Conservation (phyloP, 2,113 vertebrate species). For the Nothoprocta perdicaria region DNA sequence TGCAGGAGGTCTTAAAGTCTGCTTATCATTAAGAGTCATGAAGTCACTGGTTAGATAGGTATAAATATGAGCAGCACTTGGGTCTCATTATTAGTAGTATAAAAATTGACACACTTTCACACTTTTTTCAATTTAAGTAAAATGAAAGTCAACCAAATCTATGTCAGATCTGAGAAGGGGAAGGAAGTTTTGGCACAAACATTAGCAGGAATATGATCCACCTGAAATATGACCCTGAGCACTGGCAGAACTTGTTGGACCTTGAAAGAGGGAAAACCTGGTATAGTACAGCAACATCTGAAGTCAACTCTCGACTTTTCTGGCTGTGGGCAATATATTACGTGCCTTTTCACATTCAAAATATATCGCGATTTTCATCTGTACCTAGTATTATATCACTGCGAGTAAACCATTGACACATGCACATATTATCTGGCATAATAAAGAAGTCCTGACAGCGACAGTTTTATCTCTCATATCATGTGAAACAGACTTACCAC, state of each 20-base stretch:
- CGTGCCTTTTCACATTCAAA: rapidly evolving
- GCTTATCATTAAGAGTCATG: not conserved
- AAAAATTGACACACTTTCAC: not conserved
- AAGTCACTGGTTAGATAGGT: not conserved
- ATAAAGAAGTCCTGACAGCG: not conserved
- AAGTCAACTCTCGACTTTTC: not conserved
- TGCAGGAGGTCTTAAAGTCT: not conserved
- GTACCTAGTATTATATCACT: not conserved
- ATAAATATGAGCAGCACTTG: not conserved
- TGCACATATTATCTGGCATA: not conserved
- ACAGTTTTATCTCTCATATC: not conserved
- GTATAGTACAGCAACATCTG: not conserved
- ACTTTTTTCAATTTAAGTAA: not conserved
- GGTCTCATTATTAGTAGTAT: not conserved
- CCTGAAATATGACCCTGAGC: not conserved
- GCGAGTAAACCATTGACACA: not conserved
- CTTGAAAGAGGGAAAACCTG: not conserved
- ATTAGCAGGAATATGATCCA: not conserved
- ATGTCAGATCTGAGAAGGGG: not conserved
- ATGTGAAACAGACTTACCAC: not conserved
- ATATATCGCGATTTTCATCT: not conserved
- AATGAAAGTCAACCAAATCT: not conserved
- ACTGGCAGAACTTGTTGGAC: not conserved
- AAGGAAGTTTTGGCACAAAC: not conserved
- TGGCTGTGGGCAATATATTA: not conserved